phyloP scores from a whole-genome alignment of 2,113 vertebrate species.

The Myocastor coypus region DNA sequence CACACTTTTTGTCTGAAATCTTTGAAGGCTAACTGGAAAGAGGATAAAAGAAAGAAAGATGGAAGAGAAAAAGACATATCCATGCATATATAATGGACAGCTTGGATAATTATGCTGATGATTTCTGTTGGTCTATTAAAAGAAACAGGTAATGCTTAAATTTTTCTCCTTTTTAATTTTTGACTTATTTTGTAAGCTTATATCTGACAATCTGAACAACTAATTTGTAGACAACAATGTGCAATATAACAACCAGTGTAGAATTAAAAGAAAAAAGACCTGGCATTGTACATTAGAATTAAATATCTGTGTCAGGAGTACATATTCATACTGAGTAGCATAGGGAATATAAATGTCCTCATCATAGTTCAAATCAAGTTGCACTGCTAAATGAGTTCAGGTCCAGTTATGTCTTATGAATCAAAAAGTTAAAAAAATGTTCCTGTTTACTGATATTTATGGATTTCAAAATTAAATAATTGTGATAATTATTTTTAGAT shows the following conservation, averaged over 20 bases:
- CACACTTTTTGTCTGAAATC: not conserved
- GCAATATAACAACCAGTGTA: too few relatives aligned
- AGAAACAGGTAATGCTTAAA: too few relatives aligned
- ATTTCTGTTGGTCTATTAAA: too few relatives aligned
- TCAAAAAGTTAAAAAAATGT: not conserved
- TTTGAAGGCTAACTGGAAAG: not conserved
- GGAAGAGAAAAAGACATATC: too few relatives aligned
- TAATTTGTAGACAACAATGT: too few relatives aligned
- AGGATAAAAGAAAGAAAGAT: too few relatives aligned
- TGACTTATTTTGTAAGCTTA: too few relatives aligned
- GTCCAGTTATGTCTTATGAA: not conserved
- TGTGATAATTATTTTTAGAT: not conserved
- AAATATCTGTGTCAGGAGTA: not conserved
- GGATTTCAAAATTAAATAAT: conserved; percentile 29
- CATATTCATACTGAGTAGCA: not conserved
- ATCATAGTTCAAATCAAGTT: not conserved
- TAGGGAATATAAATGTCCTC: not conserved
- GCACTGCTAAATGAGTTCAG: not conserved
- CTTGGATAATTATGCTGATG: too few relatives aligned
- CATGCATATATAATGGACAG: too few relatives aligned
- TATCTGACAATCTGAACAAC: too few relatives aligned
- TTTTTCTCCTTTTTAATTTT: too few relatives aligned
- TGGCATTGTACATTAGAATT: not conserved
- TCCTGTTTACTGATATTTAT: not conserved
- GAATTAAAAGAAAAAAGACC: not conserved